Evolutionary conservation across 2,797 vertebrate species (phyloP).

Genomic region (Sardinella longiceps): DNA sequence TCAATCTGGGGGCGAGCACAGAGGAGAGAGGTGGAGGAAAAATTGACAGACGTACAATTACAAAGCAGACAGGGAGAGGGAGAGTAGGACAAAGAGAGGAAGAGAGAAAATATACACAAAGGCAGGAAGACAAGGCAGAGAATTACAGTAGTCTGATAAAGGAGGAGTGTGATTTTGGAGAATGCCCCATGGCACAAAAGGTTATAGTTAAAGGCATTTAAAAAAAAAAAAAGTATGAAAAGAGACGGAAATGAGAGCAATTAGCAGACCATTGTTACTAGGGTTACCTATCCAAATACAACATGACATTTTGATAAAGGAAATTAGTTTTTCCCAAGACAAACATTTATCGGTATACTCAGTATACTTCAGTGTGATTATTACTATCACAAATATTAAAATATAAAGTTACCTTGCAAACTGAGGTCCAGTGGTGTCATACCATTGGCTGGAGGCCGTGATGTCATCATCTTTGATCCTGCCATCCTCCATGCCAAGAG

Average conservation of each 20-base stretch:
- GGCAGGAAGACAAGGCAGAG: neutral
- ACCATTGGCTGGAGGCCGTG: constrained; percentile 91
- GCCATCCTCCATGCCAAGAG: constrained; percentile 89
- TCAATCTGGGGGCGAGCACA: constrained; percentile 69
- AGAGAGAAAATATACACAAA: neutral
- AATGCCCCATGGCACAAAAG: neutral
- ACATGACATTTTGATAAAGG: neutral
- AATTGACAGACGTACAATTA: neutral
- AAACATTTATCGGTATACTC: neutral
- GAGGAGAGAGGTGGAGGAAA: neutral
- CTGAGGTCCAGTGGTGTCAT: constrained; percentile 86
- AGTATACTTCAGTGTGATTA: neutral
- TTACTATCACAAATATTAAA: too few relatives aligned
- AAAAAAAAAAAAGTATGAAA: neutral
- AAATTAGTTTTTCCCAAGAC: neutral
- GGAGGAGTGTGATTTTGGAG: neutral
- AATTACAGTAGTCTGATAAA: neutral
- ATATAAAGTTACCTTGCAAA: constrained; percentile 78
- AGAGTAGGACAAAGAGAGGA: neutral
- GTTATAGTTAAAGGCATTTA: neutral
- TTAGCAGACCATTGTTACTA: neutral
- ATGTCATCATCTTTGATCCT: constrained; percentile 86
- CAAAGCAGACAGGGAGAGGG: neutral
- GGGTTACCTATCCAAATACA: neutral
- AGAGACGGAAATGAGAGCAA: neutral